A percentile compares a stretch with the other conserved stretches of the same genome.
These are phyloP conservation scores for Lucifuga dentata DNA, from an alignment of 2,113 vertebrate genomes.

Conservation along the genomic window DNA sequence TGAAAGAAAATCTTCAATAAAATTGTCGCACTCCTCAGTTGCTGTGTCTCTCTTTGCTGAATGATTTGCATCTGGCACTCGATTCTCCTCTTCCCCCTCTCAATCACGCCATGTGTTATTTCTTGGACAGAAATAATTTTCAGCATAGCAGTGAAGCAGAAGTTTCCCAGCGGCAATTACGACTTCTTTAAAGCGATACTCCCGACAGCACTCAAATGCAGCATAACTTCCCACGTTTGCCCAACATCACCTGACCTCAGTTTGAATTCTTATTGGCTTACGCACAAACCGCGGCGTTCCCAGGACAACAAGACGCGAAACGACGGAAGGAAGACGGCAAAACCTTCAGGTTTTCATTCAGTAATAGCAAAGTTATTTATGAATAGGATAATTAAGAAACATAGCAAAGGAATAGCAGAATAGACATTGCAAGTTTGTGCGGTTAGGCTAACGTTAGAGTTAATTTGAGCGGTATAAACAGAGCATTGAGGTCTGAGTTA, in stretches of 20 bases:
- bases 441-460: constrained; percentile 29
- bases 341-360: neutral
- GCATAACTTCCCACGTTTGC: too few relatives aligned
- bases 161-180: too few relatives aligned
- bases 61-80: too few relatives aligned
- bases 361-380: neutral
- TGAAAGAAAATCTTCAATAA: too few relatives aligned
- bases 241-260: constrained; percentile 49
- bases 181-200: too few relatives aligned
- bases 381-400: neutral
- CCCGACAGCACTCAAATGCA: neutral
- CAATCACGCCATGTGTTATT: too few relatives aligned
- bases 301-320: constrained; percentile 60
- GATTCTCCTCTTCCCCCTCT: too few relatives aligned
- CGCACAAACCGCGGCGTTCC: constrained; percentile 27
- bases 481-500: neutral
- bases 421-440: constrained; percentile 43
- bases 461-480: neutral
- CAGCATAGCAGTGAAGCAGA: too few relatives aligned
- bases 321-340: neutral
- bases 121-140: too few relatives aligned
- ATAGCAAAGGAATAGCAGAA: neutral
- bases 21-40: too few relatives aligned
- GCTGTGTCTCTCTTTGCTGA: too few relatives aligned
- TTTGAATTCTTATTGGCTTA: constrained; percentile 30